Evolutionary conservation across 2,797 vertebrate genomes (phyloP).

Genomic region (Premnoplex brunnescens): DNA sequence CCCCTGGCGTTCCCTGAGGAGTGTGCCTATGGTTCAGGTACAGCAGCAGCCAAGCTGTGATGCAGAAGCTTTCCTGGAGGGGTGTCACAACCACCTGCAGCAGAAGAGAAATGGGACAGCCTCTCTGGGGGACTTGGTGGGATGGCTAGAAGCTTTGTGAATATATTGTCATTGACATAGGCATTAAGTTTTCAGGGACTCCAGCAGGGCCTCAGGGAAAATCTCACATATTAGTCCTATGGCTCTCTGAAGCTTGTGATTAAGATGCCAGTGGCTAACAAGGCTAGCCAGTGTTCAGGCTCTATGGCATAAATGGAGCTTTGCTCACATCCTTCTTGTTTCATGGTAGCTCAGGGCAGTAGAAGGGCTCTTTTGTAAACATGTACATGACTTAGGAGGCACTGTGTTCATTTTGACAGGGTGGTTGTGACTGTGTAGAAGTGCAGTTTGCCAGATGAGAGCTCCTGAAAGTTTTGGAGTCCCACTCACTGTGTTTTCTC

Average conservation of each 20-base stretch:
- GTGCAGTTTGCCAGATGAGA: neutral
- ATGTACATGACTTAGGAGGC: neutral
- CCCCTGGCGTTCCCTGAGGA: accelerated
- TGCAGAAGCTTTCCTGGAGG: neutral
- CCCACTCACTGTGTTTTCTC: neutral
- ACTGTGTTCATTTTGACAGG: neutral
- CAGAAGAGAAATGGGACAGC: neutral
- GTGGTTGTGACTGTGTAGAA: neutral
- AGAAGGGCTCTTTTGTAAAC: neutral
- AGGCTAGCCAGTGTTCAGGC: neutral
- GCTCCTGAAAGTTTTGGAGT: neutral
- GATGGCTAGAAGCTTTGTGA: neutral
- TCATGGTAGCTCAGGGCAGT: neutral
- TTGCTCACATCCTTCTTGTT: neutral
- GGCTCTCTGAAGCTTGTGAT: neutral
- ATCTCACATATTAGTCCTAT: neutral
- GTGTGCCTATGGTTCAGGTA: accelerated
- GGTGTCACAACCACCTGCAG: neutral
- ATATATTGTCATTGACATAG: neutral
- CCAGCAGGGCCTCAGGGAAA: neutral
- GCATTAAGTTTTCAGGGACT: neutral
- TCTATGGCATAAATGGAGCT: neutral
- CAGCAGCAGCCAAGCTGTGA: accelerated
- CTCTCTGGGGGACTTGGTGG: neutral
- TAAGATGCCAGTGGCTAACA: neutral